Evolutionary conservation across 2,797 vertebrate species (phyloP), one percentile per base, ranked within the genome.

Genomic region (Phoxinus dragarum): DNA sequence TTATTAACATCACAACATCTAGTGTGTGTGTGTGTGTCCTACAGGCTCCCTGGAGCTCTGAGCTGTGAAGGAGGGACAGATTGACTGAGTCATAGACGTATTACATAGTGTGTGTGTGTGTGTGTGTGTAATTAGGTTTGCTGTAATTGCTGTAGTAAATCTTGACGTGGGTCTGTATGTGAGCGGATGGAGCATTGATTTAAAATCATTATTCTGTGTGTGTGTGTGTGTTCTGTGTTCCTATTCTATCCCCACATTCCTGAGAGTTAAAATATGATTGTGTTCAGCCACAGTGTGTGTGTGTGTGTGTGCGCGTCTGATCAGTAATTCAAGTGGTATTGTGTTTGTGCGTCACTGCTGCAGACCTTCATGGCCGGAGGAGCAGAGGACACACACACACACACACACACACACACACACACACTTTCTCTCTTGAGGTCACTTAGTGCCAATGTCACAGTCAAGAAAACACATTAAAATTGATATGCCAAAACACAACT

Each of bases 61-160:
- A 88, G 79, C 54, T 88, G 88, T 84, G 81, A 82, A 87, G 82
- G 86, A 81, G 68, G 61, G 84, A 87, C 78, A 84, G 77, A 84
- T 79, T 34, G n/a, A 40, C 73, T 74, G 84, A 90, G 83, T 83
- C 73, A 74, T 74, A 69, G 81, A 69, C 76, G 38, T 77, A 61
- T 80, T 81, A 91, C 91, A 83, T 87, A 0, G 89, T 89, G 34
- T 71, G 31, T 68, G 80, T 84, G 78, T n/a, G n/a, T n/a, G n/a
- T 47, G 77, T 38, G 79, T 82, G 36, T 88, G 71, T 88, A 89
- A 91, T 90, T 95, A 94, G 94, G 94, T 93, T n/a, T 89, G 85
- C 89, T 94, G 93, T 95, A 95, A 95, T 96, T 95, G 95, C 93
- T 92, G 93, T 93, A 93, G 93, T 95, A 94, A 95, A 95, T 96